Conservation (phyloP, 2,888 invertebrate species). For the Fissipunctia ypsillon region DNA sequence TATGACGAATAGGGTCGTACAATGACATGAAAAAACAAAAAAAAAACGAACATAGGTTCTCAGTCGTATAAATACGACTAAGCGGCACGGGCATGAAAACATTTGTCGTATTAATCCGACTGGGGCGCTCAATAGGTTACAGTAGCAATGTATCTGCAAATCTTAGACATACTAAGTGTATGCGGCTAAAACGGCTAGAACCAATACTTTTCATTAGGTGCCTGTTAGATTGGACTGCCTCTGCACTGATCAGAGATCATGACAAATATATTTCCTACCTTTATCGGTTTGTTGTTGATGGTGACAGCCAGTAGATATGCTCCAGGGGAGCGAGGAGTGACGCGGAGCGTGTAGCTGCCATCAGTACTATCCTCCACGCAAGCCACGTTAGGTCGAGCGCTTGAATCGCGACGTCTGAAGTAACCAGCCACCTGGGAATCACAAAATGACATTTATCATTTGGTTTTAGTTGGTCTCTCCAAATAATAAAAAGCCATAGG, state of each 20-base stretch:
- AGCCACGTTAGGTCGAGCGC: conserved; percentile 84
- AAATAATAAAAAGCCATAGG: neutral
- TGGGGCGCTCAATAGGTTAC: no score
- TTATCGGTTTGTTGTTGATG: conserved; percentile 92
- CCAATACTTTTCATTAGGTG: neutral
- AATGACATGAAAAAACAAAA: no score
- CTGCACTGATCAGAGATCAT: no score
- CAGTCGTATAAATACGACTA: no score
- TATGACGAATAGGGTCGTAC: no score
- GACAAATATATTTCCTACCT: conserved; percentile 76
- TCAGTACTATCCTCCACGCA: conserved; percentile 91
- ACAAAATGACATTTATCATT: neutral
- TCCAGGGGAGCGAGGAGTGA: conserved; percentile 92
- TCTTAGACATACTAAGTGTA: neutral
- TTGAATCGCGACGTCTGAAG: conserved; percentile 84
- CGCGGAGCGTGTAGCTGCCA: conserved; percentile 91
- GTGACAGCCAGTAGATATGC: conserved; percentile 91
- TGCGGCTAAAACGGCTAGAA: neutral
- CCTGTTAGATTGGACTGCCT: neutral
- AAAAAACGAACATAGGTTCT: no score
- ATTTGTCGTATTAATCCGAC: no score
- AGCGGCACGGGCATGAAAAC: no score
- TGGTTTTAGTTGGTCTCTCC: neutral
- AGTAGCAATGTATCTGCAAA: neutral
- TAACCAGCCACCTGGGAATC: conserved; percentile 87